Evolutionary conservation across 2,888 invertebrate species (phyloP).

Genomic region (Keiferia lycopersicella): DNA sequence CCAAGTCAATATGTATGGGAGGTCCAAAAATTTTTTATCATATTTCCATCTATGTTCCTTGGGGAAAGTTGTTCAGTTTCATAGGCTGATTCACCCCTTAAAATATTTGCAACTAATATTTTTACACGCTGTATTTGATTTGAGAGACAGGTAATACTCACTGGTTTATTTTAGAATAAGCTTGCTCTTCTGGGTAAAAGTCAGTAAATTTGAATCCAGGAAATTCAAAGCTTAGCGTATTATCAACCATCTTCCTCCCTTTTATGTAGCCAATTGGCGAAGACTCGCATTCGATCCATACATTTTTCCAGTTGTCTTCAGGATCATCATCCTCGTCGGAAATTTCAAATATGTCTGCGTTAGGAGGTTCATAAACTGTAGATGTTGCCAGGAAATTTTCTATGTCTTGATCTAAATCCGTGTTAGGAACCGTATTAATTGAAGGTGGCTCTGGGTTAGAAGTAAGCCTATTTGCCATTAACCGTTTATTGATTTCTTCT

Average conservation of each 20-base stretch:
- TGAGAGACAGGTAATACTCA: slow-evolving; percentile 48
- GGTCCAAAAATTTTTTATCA: too few relatives aligned
- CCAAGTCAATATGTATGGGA: too few relatives aligned
- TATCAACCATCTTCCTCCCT: slow-evolving; percentile 47
- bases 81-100: too few relatives aligned
- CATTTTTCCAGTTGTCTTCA: slow-evolving; percentile 37
- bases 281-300: slow-evolving; percentile 59
- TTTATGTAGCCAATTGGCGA: slow-evolving; percentile 57
- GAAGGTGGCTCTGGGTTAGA: not conserved
- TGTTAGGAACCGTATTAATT: not conserved
- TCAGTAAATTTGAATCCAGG: slow-evolving; percentile 61
- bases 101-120: too few relatives aligned
- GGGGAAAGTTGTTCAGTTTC: too few relatives aligned
- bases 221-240: slow-evolving; percentile 59
- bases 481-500: slow-evolving; percentile 69
- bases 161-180: slow-evolving; percentile 62
- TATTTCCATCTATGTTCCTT: too few relatives aligned
- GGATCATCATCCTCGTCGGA: slow-evolving; percentile 46
- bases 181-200: slow-evolving; percentile 56
- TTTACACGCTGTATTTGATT: too few relatives aligned
- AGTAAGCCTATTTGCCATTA: slow-evolving; percentile 26
- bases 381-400: slow-evolving; percentile 52
- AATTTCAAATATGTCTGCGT: slow-evolving; percentile 43
- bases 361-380: slow-evolving; percentile 37
- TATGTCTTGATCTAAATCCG: slow-evolving; percentile 46